Evolutionary conservation across 1,140 invertebrate species (phyloP), one percentile per base, ranked within the genome.

Genomic region (Cardiocondyla obscurior): DNA sequence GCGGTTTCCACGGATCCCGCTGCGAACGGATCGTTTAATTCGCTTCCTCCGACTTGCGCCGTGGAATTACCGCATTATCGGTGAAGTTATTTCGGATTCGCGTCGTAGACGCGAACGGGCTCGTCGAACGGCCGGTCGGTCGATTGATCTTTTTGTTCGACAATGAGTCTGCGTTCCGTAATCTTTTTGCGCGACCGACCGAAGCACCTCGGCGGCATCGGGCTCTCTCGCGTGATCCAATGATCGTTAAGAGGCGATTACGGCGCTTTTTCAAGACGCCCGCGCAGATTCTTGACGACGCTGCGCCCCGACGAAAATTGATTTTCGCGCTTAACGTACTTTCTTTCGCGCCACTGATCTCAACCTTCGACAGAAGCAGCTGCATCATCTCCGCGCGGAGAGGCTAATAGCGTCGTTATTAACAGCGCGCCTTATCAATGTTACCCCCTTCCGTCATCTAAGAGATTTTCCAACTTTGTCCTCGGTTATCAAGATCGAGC

Each of bases 1-100:
- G 85, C 70, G 85, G 74, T 87, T 87, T 86, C 57, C 81, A 64
- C 42, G 58, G 19, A 39, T n/a, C 60, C 60, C 22, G 72, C 72
- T 28, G 55, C 85, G 69, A 85, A 53, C 79, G 44, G 70, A 85
- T 85, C 86, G 86, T 88, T 88, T 88, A 88, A 88, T 87, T 88
- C 82, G 82, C 82, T 72, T 87, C 82, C 82, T 82, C 70, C 70
- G 44, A 44, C 64, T 53, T 10, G 39, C 39, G 44, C 81, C 69
- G 19, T 58, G 14, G 85, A 69, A 83, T 87, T 72, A 83, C 76
- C 85, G 81, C 51, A 74, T 86, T 87, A 86, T 87, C 85, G 72
- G 70, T 42, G 14, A 57, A 73, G 64, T 87, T 86, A 83, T 87
- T 86, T 86, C 22, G 51, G 19, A 69, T 22, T 57, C 53, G 7